These are phyloP conservation scores for Oscheius myriophilus DNA, from an alignment of 2,888 invertebrate genomes.

Conservation along the genomic window DNA sequence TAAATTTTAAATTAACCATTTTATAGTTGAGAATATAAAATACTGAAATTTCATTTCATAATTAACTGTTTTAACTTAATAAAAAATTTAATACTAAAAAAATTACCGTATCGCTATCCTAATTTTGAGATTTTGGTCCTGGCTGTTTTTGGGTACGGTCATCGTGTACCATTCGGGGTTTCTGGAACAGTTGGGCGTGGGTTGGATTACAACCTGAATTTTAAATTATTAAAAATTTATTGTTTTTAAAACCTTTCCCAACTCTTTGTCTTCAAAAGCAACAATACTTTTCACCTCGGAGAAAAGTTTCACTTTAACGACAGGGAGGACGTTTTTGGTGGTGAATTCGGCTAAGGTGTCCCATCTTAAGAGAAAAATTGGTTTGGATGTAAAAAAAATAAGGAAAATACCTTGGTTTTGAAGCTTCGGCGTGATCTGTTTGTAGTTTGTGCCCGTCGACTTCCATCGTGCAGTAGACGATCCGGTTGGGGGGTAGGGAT, in stretches of 20 bases:
- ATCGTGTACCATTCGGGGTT: constrained; percentile 92
- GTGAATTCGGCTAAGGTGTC: constrained; percentile 99
- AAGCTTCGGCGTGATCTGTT: constrained; percentile 98
- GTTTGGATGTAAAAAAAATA: neutral
- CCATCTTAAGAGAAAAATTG: constrained; percentile 79
- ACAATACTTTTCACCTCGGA: constrained; percentile 97
- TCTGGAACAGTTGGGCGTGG: constrained; percentile 77
- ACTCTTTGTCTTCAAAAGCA: constrained; percentile 97
- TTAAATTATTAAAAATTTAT: neutral
- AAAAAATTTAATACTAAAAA: neutral
- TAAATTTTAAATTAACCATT: too few relatives aligned
- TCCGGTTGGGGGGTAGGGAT: constrained; percentile 92
- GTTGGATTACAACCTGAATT: constrained; percentile 73
- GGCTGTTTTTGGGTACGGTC: constrained; percentile 91
- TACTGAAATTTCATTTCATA: too few relatives aligned
- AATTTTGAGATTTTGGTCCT: constrained; percentile 93
- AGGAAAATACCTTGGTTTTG: constrained; percentile 80
- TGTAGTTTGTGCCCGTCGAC: constrained; percentile 98
- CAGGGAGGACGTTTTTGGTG: constrained; percentile 93
- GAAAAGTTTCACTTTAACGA: constrained; percentile 93
- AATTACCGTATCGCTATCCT: constrained; percentile 84
- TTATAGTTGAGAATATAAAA: too few relatives aligned
- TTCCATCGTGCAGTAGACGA: constrained; percentile 99
- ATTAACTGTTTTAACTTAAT: too few relatives aligned
- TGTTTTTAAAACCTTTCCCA: constrained; percentile 81